phyloP scores from a whole-genome alignment of 2,113 vertebrate genomes.

The Spizaetus ornatus region DNA sequence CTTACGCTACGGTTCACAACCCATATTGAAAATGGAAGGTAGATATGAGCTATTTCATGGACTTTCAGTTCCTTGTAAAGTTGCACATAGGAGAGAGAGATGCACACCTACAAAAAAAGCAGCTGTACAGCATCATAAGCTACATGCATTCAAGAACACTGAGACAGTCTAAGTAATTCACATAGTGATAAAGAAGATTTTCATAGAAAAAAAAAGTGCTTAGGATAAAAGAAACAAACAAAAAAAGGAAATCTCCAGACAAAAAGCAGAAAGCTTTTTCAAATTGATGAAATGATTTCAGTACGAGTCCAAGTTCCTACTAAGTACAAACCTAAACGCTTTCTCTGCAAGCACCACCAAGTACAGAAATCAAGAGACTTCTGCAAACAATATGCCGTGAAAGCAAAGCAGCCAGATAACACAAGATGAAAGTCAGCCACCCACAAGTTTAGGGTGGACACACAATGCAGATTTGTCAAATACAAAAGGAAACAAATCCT shows the following conservation, averaged over 20 bases:
- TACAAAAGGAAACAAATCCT: constrained; percentile 56
- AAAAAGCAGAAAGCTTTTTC: constrained; percentile 52
- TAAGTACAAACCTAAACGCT: constrained; percentile 58
- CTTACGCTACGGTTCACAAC: background rate
- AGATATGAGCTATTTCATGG: background rate
- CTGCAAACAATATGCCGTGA: constrained; percentile 48
- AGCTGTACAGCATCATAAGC: background rate
- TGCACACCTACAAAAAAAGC: background rate
- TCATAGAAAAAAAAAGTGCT: constrained; percentile 13
- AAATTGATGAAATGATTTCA: constrained; percentile 45
- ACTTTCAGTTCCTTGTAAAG: background rate
- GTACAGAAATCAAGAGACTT: constrained; percentile 62
- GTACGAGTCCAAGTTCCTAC: constrained; percentile 45
- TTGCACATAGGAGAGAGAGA: background rate
- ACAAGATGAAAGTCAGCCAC: constrained; percentile 51
- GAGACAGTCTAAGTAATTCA: constrained; percentile 34
- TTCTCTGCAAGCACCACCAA: constrained; percentile 45
- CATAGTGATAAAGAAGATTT: constrained; percentile 8
- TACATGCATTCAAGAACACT: background rate
- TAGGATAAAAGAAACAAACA: constrained; percentile 43
- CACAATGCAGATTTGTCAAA: constrained; percentile 48
- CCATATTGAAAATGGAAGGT: background rate
- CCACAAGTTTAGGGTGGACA: constrained; percentile 56
- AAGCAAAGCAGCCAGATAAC: constrained; percentile 50
- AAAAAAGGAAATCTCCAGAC: constrained; percentile 26